Evolutionary conservation across 2,113 vertebrate species (phyloP).

Genomic region (Neopipo cinnamomea): DNA sequence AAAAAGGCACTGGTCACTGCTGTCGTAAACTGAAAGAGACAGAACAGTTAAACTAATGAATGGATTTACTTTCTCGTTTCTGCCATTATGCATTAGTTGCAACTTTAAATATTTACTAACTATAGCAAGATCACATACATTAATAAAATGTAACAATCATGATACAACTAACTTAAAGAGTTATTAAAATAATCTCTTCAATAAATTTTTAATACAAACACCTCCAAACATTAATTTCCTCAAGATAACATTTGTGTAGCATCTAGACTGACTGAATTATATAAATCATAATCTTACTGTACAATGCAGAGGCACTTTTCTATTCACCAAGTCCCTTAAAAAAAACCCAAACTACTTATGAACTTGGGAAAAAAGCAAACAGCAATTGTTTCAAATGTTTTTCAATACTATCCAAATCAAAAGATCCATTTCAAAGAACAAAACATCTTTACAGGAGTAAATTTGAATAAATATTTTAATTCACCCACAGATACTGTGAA

Average conservation of each 20-base stretch:
- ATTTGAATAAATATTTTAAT: not conserved
- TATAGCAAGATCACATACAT: not conserved
- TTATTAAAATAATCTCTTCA: not conserved
- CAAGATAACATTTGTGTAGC: not conserved
- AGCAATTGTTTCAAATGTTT: not conserved
- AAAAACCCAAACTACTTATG: not conserved
- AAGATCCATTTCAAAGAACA: not conserved
- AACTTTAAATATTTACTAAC: not conserved
- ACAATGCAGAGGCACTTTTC: not conserved
- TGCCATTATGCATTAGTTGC: not conserved
- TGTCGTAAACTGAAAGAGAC: conserved; percentile 88
- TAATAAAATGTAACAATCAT: not conserved
- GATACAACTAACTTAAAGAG: not conserved
- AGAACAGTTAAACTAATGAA: conserved; percentile 33
- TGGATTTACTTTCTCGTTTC: not conserved
- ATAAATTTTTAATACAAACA: not conserved
- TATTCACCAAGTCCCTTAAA: not conserved
- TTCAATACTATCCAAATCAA: not conserved
- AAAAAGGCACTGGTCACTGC: conserved; percentile 91
- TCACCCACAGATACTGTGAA: not conserved
- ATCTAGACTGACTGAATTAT: not conserved
- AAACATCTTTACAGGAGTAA: not conserved
- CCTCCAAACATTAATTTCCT: not conserved
- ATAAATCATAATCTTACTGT: not conserved
- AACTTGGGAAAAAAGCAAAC: not conserved